Evolutionary conservation across 2,888 invertebrate genomes (phyloP).

Genomic region (Anodontia alba): DNA sequence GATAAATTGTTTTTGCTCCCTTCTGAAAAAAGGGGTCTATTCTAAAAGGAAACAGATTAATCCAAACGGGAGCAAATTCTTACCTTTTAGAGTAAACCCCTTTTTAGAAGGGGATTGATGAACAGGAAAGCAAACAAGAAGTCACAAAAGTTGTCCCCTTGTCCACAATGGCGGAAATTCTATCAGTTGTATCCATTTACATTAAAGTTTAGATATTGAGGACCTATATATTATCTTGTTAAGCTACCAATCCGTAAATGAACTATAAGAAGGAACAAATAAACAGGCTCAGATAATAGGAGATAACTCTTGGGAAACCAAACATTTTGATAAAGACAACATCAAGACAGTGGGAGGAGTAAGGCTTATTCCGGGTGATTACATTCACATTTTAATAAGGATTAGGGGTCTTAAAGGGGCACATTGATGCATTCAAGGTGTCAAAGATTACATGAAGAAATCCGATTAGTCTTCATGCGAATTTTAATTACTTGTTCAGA

Average conservation of each 20-base stretch:
- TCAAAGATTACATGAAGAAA: slow-evolving; percentile 12
- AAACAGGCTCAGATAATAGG: slow-evolving; percentile 33
- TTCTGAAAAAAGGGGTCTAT: too few species aligned
- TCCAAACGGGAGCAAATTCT: too few species aligned
- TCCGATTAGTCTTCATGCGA: not conserved
- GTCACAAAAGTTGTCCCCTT: too few species aligned
- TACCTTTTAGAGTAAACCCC: too few species aligned
- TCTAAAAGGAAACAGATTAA: too few species aligned
- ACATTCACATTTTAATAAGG: slow-evolving; percentile 3
- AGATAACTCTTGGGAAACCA: slow-evolving; percentile 18
- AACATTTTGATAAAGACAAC: slow-evolving; percentile 14
- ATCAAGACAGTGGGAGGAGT: slow-evolving; percentile 4
- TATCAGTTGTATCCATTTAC: too few species aligned
- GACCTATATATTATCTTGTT: not conserved
- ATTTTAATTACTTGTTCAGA: not conserved
- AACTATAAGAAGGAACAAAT: slow-evolving; percentile 53
- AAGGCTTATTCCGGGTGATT: slow-evolving; percentile 7
- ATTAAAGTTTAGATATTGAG: too few species aligned
- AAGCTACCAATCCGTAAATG: slow-evolving; percentile 2
- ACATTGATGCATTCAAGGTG: slow-evolving; percentile 2
- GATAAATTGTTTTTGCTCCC: too few species aligned
- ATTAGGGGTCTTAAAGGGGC: slow-evolving; percentile 10
- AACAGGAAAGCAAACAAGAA: too few species aligned
- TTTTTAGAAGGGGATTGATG: too few species aligned
- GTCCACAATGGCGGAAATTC: too few species aligned